phyloP scores from a whole-genome alignment of 2,888 invertebrate species.

The Diplolepis rosae region DNA sequence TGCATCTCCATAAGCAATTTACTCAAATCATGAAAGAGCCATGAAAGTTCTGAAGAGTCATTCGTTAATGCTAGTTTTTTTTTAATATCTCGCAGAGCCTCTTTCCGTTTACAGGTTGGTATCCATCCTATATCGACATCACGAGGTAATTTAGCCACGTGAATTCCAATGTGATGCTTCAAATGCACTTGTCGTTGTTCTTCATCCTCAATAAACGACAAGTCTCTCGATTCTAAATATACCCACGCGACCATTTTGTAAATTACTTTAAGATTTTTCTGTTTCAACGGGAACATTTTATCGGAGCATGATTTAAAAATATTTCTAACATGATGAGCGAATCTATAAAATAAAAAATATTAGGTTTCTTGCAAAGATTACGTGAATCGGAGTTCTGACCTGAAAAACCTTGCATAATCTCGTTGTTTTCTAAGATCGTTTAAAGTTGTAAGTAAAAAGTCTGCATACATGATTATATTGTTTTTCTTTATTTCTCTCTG shows the following conservation, averaged over 20 bases:
- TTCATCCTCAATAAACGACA: slow-evolving; percentile 51
- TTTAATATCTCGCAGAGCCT: slow-evolving; percentile 52
- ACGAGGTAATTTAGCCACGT: slow-evolving; percentile 54
- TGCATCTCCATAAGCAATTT: slow-evolving; percentile 70
- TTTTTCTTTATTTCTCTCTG: slow-evolving; percentile 65
- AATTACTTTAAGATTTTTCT: slow-evolving; percentile 68
- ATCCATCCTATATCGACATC: slow-evolving; percentile 65
- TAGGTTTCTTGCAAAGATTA: neutral
- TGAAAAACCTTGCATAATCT: slow-evolving; percentile 60
- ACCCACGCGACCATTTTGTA: slow-evolving; percentile 72
- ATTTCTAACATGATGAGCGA: slow-evolving; percentile 70
- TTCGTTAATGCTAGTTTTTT: slow-evolving; percentile 60
- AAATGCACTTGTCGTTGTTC: slow-evolving; percentile 49
- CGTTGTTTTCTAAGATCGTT: slow-evolving; percentile 59
- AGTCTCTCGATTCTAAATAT: slow-evolving; percentile 72
- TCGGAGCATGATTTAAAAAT: slow-evolving; percentile 71
- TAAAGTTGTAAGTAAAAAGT: slow-evolving; percentile 66
- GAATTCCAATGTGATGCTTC: slow-evolving; percentile 62
- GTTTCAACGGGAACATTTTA: slow-evolving; percentile 71
- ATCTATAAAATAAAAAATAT: slow-evolving; percentile 38
- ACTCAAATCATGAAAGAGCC: slow-evolving; percentile 75
- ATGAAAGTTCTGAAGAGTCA: slow-evolving; percentile 72
- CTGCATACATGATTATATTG: slow-evolving; percentile 69
- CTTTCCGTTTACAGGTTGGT: slow-evolving; percentile 45
- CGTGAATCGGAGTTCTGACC: slow-evolving; percentile 40